These are phyloP conservation scores for Micromesistius poutassou DNA, from an alignment of 2,797 vertebrate genomes.

Conservation along the genomic window DNA sequence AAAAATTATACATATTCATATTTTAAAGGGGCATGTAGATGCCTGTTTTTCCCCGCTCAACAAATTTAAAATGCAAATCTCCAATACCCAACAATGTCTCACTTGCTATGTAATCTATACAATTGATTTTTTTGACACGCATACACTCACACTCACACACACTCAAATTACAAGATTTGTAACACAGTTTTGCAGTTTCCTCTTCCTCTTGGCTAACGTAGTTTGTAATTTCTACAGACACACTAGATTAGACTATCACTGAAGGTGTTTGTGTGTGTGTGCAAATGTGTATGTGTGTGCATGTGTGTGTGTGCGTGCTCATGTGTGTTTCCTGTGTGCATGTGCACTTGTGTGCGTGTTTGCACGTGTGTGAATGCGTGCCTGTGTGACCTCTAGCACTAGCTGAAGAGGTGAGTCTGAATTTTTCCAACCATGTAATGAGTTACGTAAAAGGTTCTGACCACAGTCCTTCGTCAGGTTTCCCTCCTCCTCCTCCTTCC, in stretches of 20 bases:
- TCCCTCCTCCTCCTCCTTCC: neutral
- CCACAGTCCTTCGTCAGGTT: neutral
- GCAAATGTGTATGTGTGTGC: neutral
- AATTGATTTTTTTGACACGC: neutral
- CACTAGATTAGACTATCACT: neutral
- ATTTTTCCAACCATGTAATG: neutral
- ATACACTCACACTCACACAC: neutral
- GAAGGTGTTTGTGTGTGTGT: neutral
- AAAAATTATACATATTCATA: neutral
- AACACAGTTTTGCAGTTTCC: neutral
- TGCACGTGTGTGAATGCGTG: neutral
- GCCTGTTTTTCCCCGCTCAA: neutral
- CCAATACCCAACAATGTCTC: neutral
- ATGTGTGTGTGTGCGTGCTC: neutral
- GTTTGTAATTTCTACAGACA: neutral
- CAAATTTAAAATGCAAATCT: neutral
- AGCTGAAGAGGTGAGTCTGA: neutral
- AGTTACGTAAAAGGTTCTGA: neutral
- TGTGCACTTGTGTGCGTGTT: neutral
- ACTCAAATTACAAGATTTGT: neutral
- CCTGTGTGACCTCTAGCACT: too few relatives aligned
- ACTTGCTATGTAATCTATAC: neutral
- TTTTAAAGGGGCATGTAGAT: too few relatives aligned
- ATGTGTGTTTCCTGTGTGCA: neutral
- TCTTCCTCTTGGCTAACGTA: neutral